Conservation (phyloP, 2,888 invertebrate genomes). For the Trissolcus japonicus region DNA sequence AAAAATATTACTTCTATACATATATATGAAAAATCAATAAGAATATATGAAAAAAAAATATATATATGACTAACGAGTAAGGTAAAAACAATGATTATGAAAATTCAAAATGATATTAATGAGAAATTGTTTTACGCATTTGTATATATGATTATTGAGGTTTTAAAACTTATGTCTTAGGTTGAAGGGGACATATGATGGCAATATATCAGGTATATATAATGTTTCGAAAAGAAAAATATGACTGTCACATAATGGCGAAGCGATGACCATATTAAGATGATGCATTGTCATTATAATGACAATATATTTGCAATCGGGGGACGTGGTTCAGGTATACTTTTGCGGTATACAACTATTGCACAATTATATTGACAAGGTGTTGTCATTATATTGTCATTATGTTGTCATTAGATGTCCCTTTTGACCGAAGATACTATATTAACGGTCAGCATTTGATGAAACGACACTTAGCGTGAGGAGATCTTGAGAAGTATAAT, state of each 20-base stretch:
- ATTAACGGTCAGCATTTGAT: slow-evolving; percentile 58
- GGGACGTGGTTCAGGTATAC: no score
- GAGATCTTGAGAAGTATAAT: slow-evolving; percentile 48
- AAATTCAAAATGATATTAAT: slow-evolving; percentile 66
- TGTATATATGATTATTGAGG: slow-evolving; percentile 75
- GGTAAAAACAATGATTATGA: slow-evolving; percentile 64
- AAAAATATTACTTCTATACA: slow-evolving; percentile 70
- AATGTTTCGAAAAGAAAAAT: no score
- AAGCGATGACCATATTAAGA: no score
- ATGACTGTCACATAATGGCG: no score
- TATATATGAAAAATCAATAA: slow-evolving; percentile 58
- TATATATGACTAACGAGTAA: slow-evolving; percentile 55
- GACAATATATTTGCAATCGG: no score
- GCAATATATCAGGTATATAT: no score
- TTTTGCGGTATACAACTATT: no score
- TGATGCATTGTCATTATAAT: no score
- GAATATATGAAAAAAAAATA: slow-evolving; percentile 58
- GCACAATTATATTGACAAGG: no score
- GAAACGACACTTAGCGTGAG: slow-evolving; percentile 61
- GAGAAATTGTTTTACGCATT: slow-evolving; percentile 75
- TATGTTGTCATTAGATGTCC: no score
- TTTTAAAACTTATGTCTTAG: slow-evolving; percentile 73
- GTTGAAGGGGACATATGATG: slow-evolving; percentile 50
- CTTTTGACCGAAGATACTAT: no score
- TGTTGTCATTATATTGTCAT: slow-evolving; percentile 51